Evolutionary conservation across 2,113 vertebrate species (phyloP).

Genomic region (Dinomys branickii): DNA sequence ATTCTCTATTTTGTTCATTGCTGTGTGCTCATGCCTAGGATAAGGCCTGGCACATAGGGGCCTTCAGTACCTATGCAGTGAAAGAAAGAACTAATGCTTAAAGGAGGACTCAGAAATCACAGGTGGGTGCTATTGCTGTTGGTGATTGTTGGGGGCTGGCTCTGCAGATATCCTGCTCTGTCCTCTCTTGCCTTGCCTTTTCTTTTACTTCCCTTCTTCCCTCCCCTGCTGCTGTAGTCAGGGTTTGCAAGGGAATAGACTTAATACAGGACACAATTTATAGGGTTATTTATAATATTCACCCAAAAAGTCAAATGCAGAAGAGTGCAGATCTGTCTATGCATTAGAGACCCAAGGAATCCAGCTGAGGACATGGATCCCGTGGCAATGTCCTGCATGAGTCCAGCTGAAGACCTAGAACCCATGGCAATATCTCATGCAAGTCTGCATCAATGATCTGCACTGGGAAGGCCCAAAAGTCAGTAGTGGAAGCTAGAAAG

Average conservation of each 20-base stretch:
- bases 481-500: not conserved
- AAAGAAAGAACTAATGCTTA: conserved; percentile 12
- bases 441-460: not conserved
- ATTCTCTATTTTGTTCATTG: not conserved
- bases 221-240: not conserved
- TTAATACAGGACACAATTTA: not conserved
- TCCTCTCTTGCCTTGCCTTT: not conserved
- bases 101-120: not conserved
- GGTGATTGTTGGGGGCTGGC: not conserved
- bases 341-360: not conserved
- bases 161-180: not conserved
- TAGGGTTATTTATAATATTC: not conserved
- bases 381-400: not conserved
- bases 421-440: not conserved
- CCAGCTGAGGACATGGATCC: not conserved
- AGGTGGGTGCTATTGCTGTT: not conserved
- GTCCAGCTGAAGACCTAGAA: not conserved
- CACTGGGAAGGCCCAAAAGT: not conserved
- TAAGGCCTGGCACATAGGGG: not conserved
- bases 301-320: not conserved
- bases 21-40: not conserved
- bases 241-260: not conserved
- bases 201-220: not conserved
- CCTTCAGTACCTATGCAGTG: not conserved
- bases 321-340: not conserved